Base-by-base conservation (phyloP, 2,113 vertebrate genomes). In the Numenius arquata region DNA sequence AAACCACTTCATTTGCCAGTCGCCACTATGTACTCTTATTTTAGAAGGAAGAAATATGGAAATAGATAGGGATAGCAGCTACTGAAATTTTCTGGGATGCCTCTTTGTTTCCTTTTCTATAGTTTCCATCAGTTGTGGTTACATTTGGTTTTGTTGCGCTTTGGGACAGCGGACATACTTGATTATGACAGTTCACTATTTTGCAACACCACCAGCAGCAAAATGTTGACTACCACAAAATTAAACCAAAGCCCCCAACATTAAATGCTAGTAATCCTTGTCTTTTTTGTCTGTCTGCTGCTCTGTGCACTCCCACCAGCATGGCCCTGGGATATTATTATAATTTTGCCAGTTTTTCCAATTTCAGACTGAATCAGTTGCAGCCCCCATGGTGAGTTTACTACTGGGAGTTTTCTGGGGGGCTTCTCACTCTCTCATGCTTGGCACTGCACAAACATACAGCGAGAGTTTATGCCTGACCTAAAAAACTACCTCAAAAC, bases 401-500 rank as follows among this genome's bases (percentile, higher is more conserved):
- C 71, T 40, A 14, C 40, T 1, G 3, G 32, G 53, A 65, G 22
- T 62, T 85, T 92, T 94, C 23, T 0, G 26, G 40, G 47, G 34
- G 26, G 1, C 11, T 88, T 20, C 0, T 1, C 34, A 20, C 32
- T 38, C 29, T 45, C 53, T 47, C 5, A 1, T 59, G n/a, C 59
- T 75, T 78, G 80, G 73, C 80, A 29, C 16, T 56, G 61, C 29
- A 45, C 72, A 67, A 71, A 38, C 29, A 84, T 38, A 47, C 15
- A 55, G 29, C 1, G 4, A 38, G 62, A 62, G 19, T 58, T 85
- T 82, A 40, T 73, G 48, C 58, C 67, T 95, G 95, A 93, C 89
- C 88, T 76, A 83, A 85, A 91, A 93, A 83, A 21, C 15, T 62
- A 9, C n/a, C 90, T 85, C 72, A 77, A 75, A 95, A 67, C 72